phyloP scores from a whole-genome alignment of 2,113 vertebrate species.

The Pelecanus crispus region DNA sequence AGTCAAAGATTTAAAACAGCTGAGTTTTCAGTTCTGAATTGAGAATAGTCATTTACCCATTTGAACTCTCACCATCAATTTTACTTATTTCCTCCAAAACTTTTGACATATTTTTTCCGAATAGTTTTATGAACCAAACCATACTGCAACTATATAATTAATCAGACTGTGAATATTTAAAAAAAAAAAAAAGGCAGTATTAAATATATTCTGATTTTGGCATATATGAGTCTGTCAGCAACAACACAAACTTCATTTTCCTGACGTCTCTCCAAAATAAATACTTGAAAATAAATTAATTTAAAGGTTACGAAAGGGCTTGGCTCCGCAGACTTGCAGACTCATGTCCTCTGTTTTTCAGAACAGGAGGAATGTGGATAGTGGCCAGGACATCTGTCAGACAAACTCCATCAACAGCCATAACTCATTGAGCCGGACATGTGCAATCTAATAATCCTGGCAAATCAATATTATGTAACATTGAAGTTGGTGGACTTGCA shows the following conservation, averaged over 20 bases:
- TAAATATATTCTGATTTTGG: not conserved
- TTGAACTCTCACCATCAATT: not conserved
- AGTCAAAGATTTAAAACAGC: not conserved
- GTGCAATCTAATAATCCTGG: slow-evolving; percentile 36
- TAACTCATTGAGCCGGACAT: not conserved
- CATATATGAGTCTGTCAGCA: not conserved
- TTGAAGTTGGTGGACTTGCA: not conserved
- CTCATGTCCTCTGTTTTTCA: slow-evolving; percentile 48
- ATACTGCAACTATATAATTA: not conserved
- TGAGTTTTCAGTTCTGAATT: not conserved
- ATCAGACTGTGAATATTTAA: not conserved
- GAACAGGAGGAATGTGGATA: slow-evolving; percentile 24
- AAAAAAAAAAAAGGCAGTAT: not conserved
- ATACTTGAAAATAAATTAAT: slow-evolving; percentile 8
- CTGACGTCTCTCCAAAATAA: not conserved
- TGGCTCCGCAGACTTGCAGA: not conserved
- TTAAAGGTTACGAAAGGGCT: slow-evolving; percentile 9
- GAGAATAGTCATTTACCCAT: not conserved
- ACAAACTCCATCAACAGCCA: slow-evolving; percentile 4
- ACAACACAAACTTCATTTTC: not conserved
- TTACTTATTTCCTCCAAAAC: not conserved
- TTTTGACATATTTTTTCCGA: not conserved
- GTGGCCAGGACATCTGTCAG: slow-evolving; percentile 50
- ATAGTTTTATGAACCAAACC: not conserved
- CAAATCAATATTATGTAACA: not conserved